Percentiles rank a stretch among this genome's conserved stretches.
Conservation (phyloP, 2,797 vertebrate species). For the Momotus momota region DNA sequence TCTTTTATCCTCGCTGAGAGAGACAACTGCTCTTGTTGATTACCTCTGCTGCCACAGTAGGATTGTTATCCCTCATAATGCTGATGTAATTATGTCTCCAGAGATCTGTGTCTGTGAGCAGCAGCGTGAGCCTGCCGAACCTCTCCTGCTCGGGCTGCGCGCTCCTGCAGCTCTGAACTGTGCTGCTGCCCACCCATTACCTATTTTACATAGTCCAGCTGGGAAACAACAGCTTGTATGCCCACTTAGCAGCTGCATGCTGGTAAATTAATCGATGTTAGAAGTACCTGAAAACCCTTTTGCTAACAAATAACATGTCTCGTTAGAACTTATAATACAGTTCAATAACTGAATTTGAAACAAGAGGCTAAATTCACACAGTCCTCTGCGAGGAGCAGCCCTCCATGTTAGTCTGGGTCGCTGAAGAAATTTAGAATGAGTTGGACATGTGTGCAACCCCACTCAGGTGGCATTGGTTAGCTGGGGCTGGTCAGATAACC, state of each 20-base stretch:
- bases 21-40: neutral
- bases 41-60: neutral
- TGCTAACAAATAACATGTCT: neutral
- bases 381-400: neutral
- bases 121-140: neutral
- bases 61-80: neutral
- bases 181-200: neutral
- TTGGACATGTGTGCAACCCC: accelerated
- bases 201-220: neutral
- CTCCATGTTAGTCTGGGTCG: neutral
- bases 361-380: neutral
- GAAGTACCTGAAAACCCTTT: neutral
- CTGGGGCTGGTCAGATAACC: neutral
- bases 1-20: neutral
- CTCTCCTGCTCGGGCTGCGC: accelerated
- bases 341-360: neutral
- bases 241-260: neutral
- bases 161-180: neutral
- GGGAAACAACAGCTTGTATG: neutral
- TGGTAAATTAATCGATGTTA: neutral
- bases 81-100: neutral
- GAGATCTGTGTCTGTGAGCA: neutral
- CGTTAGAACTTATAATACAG: neutral
- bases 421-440: neutral
- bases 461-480: neutral